Evolutionary conservation across 1,140 invertebrate genomes (phyloP).

Genomic region (Lutraria rhynchaena): DNA sequence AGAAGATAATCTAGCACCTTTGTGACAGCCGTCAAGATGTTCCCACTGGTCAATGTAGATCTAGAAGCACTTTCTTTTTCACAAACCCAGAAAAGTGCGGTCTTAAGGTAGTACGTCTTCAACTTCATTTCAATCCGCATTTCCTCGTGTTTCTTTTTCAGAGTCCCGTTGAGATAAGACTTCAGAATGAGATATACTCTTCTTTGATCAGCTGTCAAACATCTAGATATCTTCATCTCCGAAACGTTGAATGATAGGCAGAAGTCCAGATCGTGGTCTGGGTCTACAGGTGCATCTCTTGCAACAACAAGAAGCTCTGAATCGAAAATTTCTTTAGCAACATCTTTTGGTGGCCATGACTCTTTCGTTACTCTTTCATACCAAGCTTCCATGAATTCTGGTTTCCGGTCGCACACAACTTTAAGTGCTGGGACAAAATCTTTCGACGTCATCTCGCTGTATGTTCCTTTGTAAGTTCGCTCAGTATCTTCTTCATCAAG

Average conservation of each 20-base stretch:
- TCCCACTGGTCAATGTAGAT: not conserved
- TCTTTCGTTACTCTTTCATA: slow-evolving; percentile 22
- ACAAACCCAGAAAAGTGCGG: slow-evolving; percentile 38
- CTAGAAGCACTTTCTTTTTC: not conserved
- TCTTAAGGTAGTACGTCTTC: slow-evolving; percentile 30
- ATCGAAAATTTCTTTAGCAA: slow-evolving; percentile 28
- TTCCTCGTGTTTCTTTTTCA: not conserved
- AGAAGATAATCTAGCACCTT: slow-evolving; percentile 1
- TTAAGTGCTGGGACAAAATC: slow-evolving; percentile 37
- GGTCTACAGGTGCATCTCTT: slow-evolving; percentile 23
- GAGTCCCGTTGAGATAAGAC: slow-evolving; percentile 25
- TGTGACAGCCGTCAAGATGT: not conserved
- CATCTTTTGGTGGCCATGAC: slow-evolving; percentile 21
- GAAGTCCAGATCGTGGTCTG: slow-evolving; percentile 13
- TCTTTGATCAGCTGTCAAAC: not conserved
- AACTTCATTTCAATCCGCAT: slow-evolving; percentile 2
- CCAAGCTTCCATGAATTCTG: slow-evolving; percentile 8
- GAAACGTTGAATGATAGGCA: slow-evolving; percentile 33
- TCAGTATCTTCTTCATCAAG: not conserved
- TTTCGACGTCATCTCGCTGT: slow-evolving; percentile 18
- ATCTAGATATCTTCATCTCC: not conserved
- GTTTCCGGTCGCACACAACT: slow-evolving; percentile 14
- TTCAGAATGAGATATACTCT: slow-evolving; percentile 38
- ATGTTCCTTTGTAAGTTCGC: slow-evolving; percentile 9
- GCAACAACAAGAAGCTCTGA: slow-evolving; percentile 16